Conservation (phyloP, 2,888 invertebrate genomes). For the Chrysotoxum bicinctum region DNA sequence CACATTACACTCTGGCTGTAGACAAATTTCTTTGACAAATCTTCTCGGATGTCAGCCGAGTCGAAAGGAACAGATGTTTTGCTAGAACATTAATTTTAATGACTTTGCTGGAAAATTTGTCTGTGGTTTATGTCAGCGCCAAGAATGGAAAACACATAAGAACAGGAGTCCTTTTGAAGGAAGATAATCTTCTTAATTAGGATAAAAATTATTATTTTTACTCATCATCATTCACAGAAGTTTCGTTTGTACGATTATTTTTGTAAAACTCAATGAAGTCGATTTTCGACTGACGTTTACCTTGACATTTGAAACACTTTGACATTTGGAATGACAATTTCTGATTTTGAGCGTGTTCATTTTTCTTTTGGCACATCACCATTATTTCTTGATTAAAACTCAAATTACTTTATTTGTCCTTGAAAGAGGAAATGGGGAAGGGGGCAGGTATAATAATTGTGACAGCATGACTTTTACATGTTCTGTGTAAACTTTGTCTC, state of each 20-base stretch:
- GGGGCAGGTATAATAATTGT: slow-evolving; percentile 37
- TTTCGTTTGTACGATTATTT: slow-evolving; percentile 4
- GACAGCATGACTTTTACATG: slow-evolving; percentile 62
- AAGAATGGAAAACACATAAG: background rate
- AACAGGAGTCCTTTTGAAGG: slow-evolving; percentile 32
- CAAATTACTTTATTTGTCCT: slow-evolving; percentile 58
- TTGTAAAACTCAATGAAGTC: slow-evolving; percentile 35
- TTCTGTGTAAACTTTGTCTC: slow-evolving; percentile 30
- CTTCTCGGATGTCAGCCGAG: slow-evolving; percentile 40
- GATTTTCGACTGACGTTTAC: slow-evolving; percentile 8
- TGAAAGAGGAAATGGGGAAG: no score
- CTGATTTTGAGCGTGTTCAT: slow-evolving; percentile 23
- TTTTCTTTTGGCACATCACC: background rate
- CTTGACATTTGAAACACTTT: slow-evolving; percentile 51
- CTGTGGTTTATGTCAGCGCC: slow-evolving; percentile 18
- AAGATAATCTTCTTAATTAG: slow-evolving; percentile 55
- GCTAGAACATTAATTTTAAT: slow-evolving; percentile 60
- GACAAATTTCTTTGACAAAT: slow-evolving; percentile 67
- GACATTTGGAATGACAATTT: slow-evolving; percentile 39
- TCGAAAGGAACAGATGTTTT: slow-evolving; percentile 47
- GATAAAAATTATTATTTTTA: slow-evolving; percentile 34
- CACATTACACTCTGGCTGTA: slow-evolving; percentile 24
- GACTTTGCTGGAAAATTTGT: slow-evolving; percentile 26
- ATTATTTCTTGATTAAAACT: background rate
- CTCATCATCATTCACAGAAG: slow-evolving; percentile 22